These are phyloP conservation scores for Aepyceros melampus DNA, from an alignment of 2,113 vertebrate genomes.

Conservation along the genomic window DNA sequence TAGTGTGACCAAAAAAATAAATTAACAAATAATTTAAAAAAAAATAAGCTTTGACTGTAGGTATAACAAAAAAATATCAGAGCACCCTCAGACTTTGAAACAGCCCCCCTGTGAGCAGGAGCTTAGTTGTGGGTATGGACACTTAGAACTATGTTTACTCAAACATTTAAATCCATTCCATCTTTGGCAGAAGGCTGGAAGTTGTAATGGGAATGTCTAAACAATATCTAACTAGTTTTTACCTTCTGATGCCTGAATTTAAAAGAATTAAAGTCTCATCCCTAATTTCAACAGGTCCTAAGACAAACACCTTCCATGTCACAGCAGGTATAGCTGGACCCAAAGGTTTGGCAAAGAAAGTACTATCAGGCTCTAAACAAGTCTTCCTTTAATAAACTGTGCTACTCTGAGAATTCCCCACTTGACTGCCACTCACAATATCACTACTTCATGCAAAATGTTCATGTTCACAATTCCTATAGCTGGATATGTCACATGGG, in stretches of 20 bases:
- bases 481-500: neutral
- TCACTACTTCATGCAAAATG: neutral
- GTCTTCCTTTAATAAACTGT: neutral
- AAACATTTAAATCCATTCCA: neutral
- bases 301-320: neutral
- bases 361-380: neutral
- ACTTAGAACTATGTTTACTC: neutral
- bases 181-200: neutral
- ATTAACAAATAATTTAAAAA: neutral
- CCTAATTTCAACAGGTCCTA: neutral
- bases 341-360: neutral
- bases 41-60: neutral
- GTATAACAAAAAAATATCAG: neutral
- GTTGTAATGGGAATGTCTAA: neutral
- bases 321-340: neutral
- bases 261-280: neutral
- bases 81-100: neutral
- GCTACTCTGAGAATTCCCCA: neutral
- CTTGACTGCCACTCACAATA: neutral
- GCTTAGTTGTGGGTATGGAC: neutral
- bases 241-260: neutral
- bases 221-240: neutral
- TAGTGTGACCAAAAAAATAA: neutral
- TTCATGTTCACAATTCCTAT: neutral
- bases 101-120: neutral